Percentiles rank a stretch among this genome's conserved stretches.
These are phyloP conservation scores for Chloebia gouldiae DNA, from an alignment of 2,113 vertebrate species.

Conservation along the genomic window DNA sequence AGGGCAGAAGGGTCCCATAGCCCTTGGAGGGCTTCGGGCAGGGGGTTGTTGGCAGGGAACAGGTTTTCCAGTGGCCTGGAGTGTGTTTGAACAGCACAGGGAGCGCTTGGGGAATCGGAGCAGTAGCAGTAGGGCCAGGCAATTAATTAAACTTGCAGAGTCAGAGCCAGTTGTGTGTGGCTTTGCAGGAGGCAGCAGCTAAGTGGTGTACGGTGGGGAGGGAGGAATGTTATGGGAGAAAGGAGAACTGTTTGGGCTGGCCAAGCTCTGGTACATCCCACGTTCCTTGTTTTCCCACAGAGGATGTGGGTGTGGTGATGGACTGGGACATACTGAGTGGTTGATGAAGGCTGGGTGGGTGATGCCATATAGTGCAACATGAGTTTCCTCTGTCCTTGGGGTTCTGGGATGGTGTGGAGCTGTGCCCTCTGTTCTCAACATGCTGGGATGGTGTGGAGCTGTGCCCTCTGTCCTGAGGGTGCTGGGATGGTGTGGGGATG, in stretches of 20 bases:
- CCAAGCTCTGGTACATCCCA: neutral
- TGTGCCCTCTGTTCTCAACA: accelerated
- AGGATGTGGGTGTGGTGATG: accelerated
- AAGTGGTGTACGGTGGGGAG: neutral
- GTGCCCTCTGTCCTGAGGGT: accelerated
- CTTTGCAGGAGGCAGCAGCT: neutral
- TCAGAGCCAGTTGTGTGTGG: neutral
- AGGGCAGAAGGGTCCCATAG: neutral
- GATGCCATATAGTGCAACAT: accelerated
- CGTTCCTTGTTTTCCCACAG: neutral
- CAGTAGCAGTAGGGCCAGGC: neutral
- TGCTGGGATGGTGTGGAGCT: neutral
- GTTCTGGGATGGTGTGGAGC: neutral
- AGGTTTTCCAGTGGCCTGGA: neutral
- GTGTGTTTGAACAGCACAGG: neutral
- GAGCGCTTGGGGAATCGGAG: neutral
- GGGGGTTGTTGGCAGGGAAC: accelerated
- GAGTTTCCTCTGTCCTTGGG: accelerated
- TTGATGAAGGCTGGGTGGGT: neutral
- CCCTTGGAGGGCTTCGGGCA: neutral
- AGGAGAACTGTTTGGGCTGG: neutral
- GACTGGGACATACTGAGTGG: accelerated
- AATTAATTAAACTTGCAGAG: neutral
- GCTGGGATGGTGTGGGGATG: neutral
- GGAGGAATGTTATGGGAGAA: neutral